Percentiles rank a stretch among this genome's conserved stretches.
phyloP scores from a whole-genome alignment of 2,113 vertebrate species.

The Pelmatolapia mariae region DNA sequence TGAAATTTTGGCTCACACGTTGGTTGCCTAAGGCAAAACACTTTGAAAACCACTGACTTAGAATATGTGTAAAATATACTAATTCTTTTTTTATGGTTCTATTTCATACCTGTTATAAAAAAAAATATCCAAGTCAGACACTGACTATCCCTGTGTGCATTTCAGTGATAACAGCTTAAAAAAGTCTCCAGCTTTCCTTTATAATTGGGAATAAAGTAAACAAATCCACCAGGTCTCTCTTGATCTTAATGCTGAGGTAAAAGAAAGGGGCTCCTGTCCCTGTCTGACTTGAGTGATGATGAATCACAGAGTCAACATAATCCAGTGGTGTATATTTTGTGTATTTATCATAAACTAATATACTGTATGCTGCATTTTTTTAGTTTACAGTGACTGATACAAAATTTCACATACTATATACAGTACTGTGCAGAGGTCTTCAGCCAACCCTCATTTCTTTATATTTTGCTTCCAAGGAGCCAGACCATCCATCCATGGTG shows the following conservation, averaged over 20 bases:
- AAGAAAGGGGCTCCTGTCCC: neutral
- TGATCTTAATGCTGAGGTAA: neutral
- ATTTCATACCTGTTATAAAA: neutral
- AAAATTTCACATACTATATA: neutral
- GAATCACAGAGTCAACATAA: neutral
- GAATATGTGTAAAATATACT: neutral
- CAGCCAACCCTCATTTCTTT: neutral
- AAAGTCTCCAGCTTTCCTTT: neutral
- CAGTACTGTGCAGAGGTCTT: neutral
- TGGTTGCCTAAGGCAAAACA: neutral
- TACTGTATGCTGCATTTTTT: neutral
- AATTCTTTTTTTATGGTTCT: neutral
- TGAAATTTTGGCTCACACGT: neutral
- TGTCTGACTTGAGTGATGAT: neutral
- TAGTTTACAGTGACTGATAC: neutral
- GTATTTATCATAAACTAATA: neutral
- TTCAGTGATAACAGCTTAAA: neutral
- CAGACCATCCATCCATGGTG: neutral
- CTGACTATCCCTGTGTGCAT: neutral
- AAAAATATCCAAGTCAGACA: neutral
- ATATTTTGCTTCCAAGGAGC: neutral
- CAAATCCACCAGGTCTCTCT: neutral
- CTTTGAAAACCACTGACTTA: neutral
- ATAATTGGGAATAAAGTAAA: neutral
- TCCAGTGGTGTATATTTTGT: neutral